Evolutionary conservation across 2,113 vertebrate genomes (phyloP).

Genomic region (Cyprinus carpio): DNA sequence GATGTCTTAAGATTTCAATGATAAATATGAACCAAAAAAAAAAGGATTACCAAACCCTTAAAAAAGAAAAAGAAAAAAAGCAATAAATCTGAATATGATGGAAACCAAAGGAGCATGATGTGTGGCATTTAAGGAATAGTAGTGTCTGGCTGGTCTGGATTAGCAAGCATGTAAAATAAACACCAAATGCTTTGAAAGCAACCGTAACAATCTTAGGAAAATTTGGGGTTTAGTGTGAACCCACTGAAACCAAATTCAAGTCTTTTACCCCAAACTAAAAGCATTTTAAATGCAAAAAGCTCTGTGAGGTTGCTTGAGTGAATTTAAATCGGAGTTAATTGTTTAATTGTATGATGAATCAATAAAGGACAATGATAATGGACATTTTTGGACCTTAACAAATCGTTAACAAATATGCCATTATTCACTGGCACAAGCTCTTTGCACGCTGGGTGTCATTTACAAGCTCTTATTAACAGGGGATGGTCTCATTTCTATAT

Average conservation of each 20-base stretch:
- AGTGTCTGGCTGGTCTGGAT: not conserved
- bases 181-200: constrained; percentile 3
- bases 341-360: not conserved
- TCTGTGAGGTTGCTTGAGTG: not conserved
- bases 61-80: no score
- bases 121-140: not conserved
- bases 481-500: constrained; percentile 39
- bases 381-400: not conserved
- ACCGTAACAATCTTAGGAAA: not conserved
- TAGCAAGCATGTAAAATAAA: constrained; percentile 10
- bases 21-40: not conserved
- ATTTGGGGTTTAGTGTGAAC: not conserved
- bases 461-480: not conserved
- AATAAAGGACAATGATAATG: not conserved
- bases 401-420: not conserved
- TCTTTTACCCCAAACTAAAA: constrained; percentile 13
- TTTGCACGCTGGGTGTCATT: constrained; percentile 17
- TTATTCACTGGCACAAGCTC: not conserved
- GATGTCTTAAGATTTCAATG: constrained; percentile 7
- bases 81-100: not conserved
- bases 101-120: not conserved
- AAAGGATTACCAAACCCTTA: no score
- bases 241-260: not conserved
- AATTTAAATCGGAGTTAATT: not conserved
- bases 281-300: not conserved